A percentile compares a stretch with the other conserved stretches of the same genome.
Evolutionary conservation across 1,140 invertebrate species (phyloP).

Genomic region (Sitophilus oryzae): DNA sequence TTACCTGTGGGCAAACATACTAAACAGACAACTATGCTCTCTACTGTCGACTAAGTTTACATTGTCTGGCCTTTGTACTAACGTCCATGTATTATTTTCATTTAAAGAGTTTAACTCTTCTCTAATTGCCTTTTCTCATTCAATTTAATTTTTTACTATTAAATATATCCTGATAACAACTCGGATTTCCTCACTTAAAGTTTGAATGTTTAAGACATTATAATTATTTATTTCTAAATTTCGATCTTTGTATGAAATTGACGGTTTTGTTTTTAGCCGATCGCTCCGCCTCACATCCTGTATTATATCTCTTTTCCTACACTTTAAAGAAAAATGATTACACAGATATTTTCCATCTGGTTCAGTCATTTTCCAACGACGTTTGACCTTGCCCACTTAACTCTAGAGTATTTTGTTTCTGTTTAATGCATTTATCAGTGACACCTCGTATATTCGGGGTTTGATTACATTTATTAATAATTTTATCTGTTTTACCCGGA

Average conservation of each 20-base stretch:
- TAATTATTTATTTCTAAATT: constrained; percentile 3
- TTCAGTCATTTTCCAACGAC: too few relatives aligned
- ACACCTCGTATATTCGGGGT: too few relatives aligned
- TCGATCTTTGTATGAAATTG: constrained; percentile 1
- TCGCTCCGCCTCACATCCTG: too few relatives aligned
- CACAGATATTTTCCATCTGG: too few relatives aligned
- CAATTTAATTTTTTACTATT: constrained; percentile 30
- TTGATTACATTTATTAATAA: too few relatives aligned
- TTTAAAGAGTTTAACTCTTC: constrained; percentile 41
- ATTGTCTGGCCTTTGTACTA: constrained; percentile 40
- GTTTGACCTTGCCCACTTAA: too few relatives aligned
- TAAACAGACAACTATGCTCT: constrained; percentile 21
- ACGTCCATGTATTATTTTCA: constrained; percentile 42
- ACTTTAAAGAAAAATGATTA: constrained; percentile 3
- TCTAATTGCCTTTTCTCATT: too few relatives aligned
- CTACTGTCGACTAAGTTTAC: constrained; percentile 41
- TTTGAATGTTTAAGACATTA: too few relatives aligned
- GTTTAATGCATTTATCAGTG: too few relatives aligned
- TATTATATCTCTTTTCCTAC: constrained; percentile 16
- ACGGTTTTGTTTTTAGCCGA: constrained; percentile 5
- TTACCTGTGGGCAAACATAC: constrained; percentile 30
- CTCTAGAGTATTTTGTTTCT: too few relatives aligned
- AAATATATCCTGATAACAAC: not conserved
- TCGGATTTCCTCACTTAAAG: too few relatives aligned
- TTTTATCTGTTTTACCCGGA: too few relatives aligned